Evolutionary conservation across 2,888 invertebrate species (phyloP).

Genomic region (Julus scanicus): DNA sequence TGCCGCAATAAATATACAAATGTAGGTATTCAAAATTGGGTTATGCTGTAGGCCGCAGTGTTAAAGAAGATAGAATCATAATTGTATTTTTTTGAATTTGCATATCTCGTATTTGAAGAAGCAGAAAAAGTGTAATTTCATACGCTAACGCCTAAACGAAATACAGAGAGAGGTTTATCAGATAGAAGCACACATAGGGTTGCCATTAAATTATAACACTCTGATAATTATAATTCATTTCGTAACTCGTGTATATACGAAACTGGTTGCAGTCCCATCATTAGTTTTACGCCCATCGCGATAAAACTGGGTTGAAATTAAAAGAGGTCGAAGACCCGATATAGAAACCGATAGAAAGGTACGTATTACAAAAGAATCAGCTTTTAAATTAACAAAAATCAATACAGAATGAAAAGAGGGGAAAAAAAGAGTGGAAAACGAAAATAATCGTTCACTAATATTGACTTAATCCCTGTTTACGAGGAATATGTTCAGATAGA

Average conservation of each 20-base stretch:
- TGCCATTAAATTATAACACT: background rate
- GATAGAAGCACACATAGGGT: background rate
- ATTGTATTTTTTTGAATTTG: background rate
- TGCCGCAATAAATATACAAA: conserved; percentile 31
- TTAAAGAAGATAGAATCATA: conserved; percentile 20
- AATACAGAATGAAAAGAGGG: background rate
- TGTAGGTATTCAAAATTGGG: conserved; percentile 27
- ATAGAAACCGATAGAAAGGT: conserved; percentile 8
- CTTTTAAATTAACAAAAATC: background rate
- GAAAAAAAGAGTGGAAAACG: background rate
- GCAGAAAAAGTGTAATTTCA: background rate
- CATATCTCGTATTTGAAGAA: background rate
- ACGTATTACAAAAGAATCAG: background rate
- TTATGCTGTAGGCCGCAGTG: background rate
- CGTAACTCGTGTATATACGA: background rate
- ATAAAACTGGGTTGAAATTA: background rate
- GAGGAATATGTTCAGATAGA: background rate
- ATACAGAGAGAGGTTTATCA: background rate
- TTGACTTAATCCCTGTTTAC: background rate
- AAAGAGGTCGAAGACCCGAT: background rate
- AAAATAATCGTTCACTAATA: background rate
- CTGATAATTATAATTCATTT: background rate
- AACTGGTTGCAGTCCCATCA: background rate
- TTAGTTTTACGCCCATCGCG: background rate
- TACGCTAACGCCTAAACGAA: background rate